phyloP scores from a whole-genome alignment of 2,888 invertebrate genomes.

The Eretmocerus hayati region DNA sequence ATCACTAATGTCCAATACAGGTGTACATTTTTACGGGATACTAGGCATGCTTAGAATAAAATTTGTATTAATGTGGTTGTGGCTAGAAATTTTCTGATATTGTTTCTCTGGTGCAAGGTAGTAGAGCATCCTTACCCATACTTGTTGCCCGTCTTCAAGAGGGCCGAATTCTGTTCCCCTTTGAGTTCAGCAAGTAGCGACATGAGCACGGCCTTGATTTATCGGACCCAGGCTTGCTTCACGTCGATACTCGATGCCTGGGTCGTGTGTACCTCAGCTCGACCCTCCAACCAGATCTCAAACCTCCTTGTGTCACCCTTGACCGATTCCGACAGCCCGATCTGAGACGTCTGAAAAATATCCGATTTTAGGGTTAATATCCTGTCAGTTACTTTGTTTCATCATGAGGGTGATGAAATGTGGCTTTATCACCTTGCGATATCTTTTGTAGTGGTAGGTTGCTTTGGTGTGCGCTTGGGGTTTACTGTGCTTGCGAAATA shows the following conservation, averaged over 20 bases:
- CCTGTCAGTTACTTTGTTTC: too few species aligned
- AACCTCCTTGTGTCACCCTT: slow-evolving; percentile 86
- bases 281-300: slow-evolving; percentile 92
- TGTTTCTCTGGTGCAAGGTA: too few species aligned
- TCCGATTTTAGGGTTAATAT: too few species aligned
- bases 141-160: slow-evolving; percentile 54
- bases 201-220: slow-evolving; percentile 82
- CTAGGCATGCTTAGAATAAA: too few species aligned
- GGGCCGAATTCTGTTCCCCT: slow-evolving; percentile 67
- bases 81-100: too few species aligned
- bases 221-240: slow-evolving; percentile 84
- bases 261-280: slow-evolving; percentile 88
- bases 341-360: slow-evolving; percentile 72
- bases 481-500: slow-evolving; percentile 77
- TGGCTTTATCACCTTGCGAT: slow-evolving; percentile 68
- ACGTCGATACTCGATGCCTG: slow-evolving; percentile 80
- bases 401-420: too few species aligned
- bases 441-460: slow-evolving; percentile 84
- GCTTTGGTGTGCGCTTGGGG: slow-evolving; percentile 74
- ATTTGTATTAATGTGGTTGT: too few species aligned
- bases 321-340: slow-evolving; percentile 90
- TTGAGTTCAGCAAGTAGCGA: slow-evolving; percentile 85
- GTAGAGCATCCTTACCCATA: slow-evolving; percentile 37
- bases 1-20: too few species aligned
- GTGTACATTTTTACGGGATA: too few species aligned